Base-by-base conservation (phyloP, 2,113 vertebrate genomes). In the Tetrax tetrax region DNA sequence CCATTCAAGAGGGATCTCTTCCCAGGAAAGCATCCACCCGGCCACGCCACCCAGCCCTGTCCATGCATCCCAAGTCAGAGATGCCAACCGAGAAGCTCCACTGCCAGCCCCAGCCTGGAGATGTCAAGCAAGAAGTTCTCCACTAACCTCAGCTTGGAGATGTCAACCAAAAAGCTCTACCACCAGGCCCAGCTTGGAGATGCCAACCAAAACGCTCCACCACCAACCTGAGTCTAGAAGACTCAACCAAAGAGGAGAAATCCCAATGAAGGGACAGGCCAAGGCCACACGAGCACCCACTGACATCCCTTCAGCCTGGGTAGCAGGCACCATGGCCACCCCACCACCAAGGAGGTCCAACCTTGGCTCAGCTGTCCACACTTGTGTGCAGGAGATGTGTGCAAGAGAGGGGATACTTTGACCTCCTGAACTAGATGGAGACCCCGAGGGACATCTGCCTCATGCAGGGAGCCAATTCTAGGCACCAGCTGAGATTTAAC, bases 11-110 rank as follows among this genome's bases (percentile, higher is more conserved):
- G 13, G 47, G 80, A 5, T 75, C 47, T 35, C 69, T 35, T 8
- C 6, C 12, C 16, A n/a, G 7, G 7, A n/a, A 88, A 89, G 54
- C 12, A 8, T 38, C 25, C 0, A 0, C 35, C 35, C 7, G 1
- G 43, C 35, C n/a, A 5, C 5, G 51, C 23, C 50, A 48, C 19
- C 72, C 7, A 0, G 20, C 31, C n/a, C 53, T 53, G 15, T 16
- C 68, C 27, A 2, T 3, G 6, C 7, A 20, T 12, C 7, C 31
- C 41, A 41, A 18, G 43, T 12, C 45, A 57, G 57, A 53, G 56
- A 63, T 8, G 47, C 2, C 80, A 75, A 27, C 3, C 21, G 14
- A 51, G 87, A 80, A 60, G 15, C 4, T 80, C 27, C 37, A 28
- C 24, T 6, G 2, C 27, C 24, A 83, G 14, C 1, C 38, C 33